Evolutionary conservation across 2,797 vertebrate genomes (phyloP).

Genomic region (Ceryle rudis): DNA sequence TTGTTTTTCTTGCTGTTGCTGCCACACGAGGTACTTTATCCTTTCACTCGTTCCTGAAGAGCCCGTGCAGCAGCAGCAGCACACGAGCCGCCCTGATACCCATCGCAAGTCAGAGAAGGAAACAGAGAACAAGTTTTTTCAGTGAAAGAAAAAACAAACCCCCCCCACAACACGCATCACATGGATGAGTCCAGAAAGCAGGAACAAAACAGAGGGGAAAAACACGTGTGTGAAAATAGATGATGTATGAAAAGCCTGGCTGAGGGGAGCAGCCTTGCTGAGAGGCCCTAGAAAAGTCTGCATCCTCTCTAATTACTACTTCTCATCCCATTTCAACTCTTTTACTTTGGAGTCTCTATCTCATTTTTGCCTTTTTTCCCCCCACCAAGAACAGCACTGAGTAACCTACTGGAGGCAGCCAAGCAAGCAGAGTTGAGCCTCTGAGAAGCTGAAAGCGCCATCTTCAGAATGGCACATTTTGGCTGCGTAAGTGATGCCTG

Average conservation of each 20-base stretch:
- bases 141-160: background rate
- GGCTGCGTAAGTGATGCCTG: rapidly evolving
- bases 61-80: background rate
- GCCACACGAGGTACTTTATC: background rate
- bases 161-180: background rate
- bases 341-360: background rate
- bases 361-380: background rate
- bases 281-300: background rate
- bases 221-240: background rate
- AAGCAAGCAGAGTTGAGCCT: background rate
- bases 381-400: background rate
- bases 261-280: background rate
- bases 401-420: background rate
- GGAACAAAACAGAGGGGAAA: background rate
- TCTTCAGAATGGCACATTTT: background rate
- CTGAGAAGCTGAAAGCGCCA: background rate
- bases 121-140: background rate
- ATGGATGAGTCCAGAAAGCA: background rate
- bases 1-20: background rate
- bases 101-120: background rate
- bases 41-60: background rate
- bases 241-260: background rate
- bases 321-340: background rate
- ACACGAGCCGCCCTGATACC: background rate
- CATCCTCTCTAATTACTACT: background rate